Evolutionary conservation across 2,113 vertebrate genomes (phyloP).

Genomic region (Motacilla tschutschensis): DNA sequence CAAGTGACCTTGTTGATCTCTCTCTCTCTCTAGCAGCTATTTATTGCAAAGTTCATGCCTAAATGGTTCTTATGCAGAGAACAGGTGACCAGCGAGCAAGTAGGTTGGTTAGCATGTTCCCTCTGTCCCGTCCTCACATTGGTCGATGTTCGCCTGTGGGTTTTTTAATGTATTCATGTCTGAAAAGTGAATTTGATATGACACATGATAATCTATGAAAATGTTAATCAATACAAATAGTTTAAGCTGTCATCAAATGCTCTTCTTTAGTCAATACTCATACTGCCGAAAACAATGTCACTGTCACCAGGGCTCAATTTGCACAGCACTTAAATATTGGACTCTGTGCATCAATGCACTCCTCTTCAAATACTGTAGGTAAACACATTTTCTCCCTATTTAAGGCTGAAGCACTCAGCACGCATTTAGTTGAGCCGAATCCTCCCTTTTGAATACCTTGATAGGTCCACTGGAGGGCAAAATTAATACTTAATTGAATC

Average conservation of each 20-base stretch:
- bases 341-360: slow-evolving; percentile 91
- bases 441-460: slow-evolving; percentile 94
- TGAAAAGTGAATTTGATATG: slow-evolving; percentile 93
- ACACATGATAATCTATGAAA: slow-evolving; percentile 99
- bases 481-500: slow-evolving; percentile 99
- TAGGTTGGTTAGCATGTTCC: slow-evolving; percentile 70
- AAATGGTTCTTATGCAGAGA: slow-evolving; percentile 84
- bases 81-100: slow-evolving; percentile 85
- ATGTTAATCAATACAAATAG: slow-evolving; percentile 99
- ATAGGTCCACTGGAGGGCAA: slow-evolving; percentile 99
- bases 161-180: slow-evolving; percentile 92
- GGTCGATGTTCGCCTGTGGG: slow-evolving; percentile 78
- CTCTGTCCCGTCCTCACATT: slow-evolving; percentile 70
- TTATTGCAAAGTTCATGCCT: slow-evolving; percentile 93
- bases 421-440: slow-evolving; percentile 85
- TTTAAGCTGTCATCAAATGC: slow-evolving; percentile 96
- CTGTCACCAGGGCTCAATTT: slow-evolving; percentile 96
- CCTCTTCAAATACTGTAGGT: slow-evolving; percentile 87
- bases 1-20: slow-evolving; percentile 64
- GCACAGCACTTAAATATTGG: slow-evolving; percentile 96
- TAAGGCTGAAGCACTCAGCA: slow-evolving; percentile 90
- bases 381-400: slow-evolving; percentile 96
- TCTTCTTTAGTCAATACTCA: slow-evolving; percentile 94
- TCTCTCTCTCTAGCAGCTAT: slow-evolving; percentile 79
- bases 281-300: slow-evolving; percentile 95